These are phyloP conservation scores for Smutsia gigantea DNA, from an alignment of 2,797 vertebrate species.

Conservation along the genomic window DNA sequence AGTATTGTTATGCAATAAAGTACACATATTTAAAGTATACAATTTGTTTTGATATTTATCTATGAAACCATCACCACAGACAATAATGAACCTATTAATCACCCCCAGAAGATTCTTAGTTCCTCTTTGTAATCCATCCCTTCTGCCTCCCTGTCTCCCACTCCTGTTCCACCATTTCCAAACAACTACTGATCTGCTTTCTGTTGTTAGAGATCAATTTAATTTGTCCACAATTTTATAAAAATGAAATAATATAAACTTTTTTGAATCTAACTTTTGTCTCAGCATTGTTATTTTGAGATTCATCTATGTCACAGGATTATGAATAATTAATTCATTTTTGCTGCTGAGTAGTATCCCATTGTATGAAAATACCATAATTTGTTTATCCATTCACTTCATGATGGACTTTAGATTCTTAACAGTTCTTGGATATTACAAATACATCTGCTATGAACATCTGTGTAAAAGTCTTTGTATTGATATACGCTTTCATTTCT, in stretches of 20 bases:
- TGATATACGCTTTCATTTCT: conserved; percentile 27
- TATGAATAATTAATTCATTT: conserved; percentile 8
- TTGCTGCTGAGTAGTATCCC: conserved; percentile 26
- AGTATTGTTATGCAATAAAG: background rate
- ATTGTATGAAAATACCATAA: background rate
- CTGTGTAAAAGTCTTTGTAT: conserved; percentile 1
- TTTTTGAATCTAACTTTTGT: background rate
- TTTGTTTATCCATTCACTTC: background rate
- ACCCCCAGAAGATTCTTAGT: background rate
- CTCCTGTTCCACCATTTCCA: background rate
- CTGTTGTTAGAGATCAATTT: conserved; percentile 27
- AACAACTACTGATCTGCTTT: background rate
- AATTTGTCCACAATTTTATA: background rate
- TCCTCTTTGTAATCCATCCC: background rate
- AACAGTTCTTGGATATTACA: background rate
- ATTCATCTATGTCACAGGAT: conserved; percentile 13
- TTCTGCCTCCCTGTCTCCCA: background rate
- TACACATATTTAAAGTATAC: conserved; percentile 17
- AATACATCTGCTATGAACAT: conserved; percentile 31
- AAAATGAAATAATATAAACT: background rate
- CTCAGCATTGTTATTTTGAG: conserved; percentile 30
- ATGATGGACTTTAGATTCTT: background rate
- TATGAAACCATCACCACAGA: background rate
- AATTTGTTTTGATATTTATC: background rate
- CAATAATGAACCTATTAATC: background rate